These are phyloP conservation scores for Neodon shergylaensis DNA, from an alignment of 2,113 vertebrate species.

Conservation along the genomic window DNA sequence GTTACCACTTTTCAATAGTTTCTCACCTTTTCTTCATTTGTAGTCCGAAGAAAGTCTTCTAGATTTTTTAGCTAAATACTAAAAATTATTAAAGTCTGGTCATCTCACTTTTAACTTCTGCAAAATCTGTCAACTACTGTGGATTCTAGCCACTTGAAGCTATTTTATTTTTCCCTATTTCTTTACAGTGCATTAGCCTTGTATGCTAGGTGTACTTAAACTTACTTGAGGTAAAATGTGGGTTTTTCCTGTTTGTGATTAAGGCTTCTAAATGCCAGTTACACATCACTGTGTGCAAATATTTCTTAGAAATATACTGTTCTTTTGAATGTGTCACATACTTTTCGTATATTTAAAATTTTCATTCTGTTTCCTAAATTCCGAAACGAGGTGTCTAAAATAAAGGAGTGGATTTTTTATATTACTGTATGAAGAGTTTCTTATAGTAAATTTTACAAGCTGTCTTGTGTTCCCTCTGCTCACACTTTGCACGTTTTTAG, in stretches of 20 bases:
- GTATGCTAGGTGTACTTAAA: not conserved
- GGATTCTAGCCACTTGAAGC: not conserved
- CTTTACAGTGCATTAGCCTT: not conserved
- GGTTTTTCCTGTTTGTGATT: not conserved
- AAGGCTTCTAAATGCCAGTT: slow-evolving; percentile 18
- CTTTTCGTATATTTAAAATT: not conserved
- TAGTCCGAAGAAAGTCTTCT: not conserved
- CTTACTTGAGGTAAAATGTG: not conserved
- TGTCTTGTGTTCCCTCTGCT: not conserved
- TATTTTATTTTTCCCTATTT: not conserved
- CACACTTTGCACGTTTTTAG: not conserved
- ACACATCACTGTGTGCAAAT: not conserved
- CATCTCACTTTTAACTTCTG: slow-evolving; percentile 20
- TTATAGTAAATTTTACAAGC: not conserved
- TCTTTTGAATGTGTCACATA: not conserved
- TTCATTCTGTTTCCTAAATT: not conserved
- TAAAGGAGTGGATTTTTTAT: not conserved
- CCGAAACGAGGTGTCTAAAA: not conserved
- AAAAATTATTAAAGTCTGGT: not conserved
- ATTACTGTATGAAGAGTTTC: not conserved
- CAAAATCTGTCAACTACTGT: not conserved
- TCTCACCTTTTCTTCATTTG: not conserved
- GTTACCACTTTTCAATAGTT: not conserved
- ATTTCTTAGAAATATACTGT: not conserved
- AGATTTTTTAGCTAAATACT: not conserved